Evolutionary conservation across 2,113 vertebrate genomes (phyloP).

Genomic region (Anolis sagrei): DNA sequence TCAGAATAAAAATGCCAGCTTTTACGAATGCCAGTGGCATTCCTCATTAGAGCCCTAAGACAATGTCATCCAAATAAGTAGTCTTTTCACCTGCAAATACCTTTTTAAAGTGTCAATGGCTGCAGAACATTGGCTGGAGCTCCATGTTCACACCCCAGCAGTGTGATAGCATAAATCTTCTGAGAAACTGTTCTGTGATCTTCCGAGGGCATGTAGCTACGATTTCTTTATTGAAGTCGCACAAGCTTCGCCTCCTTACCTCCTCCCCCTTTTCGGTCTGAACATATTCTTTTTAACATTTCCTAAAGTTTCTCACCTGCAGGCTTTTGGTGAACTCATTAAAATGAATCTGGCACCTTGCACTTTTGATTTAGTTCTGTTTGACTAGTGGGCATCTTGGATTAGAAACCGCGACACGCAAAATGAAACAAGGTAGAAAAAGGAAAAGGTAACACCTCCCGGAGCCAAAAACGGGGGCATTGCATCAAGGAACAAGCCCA

Average conservation of each 20-base stretch:
- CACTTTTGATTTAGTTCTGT: conserved; percentile 54
- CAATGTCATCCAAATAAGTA: not conserved
- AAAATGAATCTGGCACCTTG: conserved; percentile 54
- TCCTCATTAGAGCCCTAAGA: not conserved
- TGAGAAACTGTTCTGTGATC: conserved; percentile 71
- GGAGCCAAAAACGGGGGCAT: not conserved
- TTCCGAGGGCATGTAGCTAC: conserved; percentile 34
- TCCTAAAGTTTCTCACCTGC: conserved; percentile 65
- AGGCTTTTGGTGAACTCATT: conserved; percentile 52
- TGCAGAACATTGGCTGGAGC: not conserved
- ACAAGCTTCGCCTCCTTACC: conserved; percentile 35
- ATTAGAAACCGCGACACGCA: conserved; percentile 12
- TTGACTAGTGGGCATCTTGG: conserved; percentile 33
- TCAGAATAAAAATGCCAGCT: conserved; percentile 65
- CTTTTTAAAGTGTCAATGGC: not conserved
- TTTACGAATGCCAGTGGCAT: rapidly evolving
- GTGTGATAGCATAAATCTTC: conserved; percentile 71
- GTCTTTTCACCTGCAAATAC: not conserved
- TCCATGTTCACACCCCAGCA: not conserved
- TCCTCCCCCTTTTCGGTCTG: conserved; percentile 14
- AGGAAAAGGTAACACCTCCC: not conserved
- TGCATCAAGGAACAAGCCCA: not conserved
- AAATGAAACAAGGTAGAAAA: not conserved
- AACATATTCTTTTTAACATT: conserved; percentile 63
- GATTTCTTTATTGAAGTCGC: conserved; percentile 56